Conservation (phyloP, 2,113 vertebrate species). For the Toxostoma redivivum region DNA sequence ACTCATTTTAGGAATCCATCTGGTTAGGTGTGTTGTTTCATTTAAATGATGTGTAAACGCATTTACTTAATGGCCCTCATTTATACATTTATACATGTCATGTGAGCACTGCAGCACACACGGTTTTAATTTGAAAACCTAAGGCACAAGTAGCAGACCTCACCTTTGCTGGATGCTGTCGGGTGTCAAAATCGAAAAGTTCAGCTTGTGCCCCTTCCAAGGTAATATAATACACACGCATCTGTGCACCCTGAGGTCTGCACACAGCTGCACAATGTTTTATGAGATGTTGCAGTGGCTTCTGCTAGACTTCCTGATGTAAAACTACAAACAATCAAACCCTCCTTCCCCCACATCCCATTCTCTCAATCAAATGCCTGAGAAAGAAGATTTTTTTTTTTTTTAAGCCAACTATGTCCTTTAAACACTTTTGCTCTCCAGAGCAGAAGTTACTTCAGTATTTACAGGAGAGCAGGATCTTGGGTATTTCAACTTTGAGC, state of each 20-base stretch:
- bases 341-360: conserved; percentile 16
- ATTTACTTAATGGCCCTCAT: conserved; percentile 54
- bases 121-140: conserved; percentile 58
- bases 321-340: conserved; percentile 63
- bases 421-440: not conserved
- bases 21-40: conserved; percentile 59
- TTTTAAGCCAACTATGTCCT: not conserved
- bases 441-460: not conserved
- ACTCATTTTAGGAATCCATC: conserved; percentile 40
- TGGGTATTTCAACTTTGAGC: not conserved
- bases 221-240: conserved; percentile 61
- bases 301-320: conserved; percentile 60
- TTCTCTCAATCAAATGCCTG: conserved; percentile 1
- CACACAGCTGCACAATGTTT: conserved; percentile 63
- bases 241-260: conserved; percentile 65
- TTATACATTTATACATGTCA: conserved; percentile 51
- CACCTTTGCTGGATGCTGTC: conserved; percentile 61
- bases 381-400: conserved; percentile 1
- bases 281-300: conserved; percentile 68
- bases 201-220: conserved; percentile 62
- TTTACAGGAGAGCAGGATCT: not conserved
- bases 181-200: conserved; percentile 59
- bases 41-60: conserved; percentile 63
- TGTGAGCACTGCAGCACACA: conserved; percentile 56
- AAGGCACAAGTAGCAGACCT: conserved; percentile 65